Base-by-base conservation (phyloP, 2,888 invertebrate species). In the Conistra vaccinii region DNA sequence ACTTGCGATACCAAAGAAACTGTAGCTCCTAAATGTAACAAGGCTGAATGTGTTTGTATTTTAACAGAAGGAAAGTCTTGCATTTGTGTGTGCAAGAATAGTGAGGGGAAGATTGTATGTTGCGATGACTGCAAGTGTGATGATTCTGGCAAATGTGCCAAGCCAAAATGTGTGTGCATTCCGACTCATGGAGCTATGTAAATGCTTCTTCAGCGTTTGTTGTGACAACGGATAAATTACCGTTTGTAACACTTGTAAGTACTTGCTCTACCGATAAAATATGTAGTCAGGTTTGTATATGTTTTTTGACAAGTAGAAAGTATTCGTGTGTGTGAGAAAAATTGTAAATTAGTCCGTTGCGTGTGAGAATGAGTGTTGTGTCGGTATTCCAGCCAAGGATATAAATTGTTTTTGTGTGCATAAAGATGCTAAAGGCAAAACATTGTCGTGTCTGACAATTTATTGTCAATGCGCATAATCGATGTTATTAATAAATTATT, bases 41-140 rank as follows among this genome's bases (percentile, higher is more conserved):
- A 88, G 4, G 61, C 79, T 4, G 86, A 84, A 55, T 92, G 92
- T 67, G 66, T 87, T n/a, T 92, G 92, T 26, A 84, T 93, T 3
- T 72, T 78, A 1, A 90, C 89, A 61, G 45, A 77, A 0, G 79
- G 80, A 0, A 81, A 81, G 9, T 26, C 70, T 14, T 81, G 78
- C 62, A 72, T 84, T 10, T 86, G 86, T 29, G 76, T 87, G 0
- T 82, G 83, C 51, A 69, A 74, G 57, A 79, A 83, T 17, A 61
- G 51, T 0, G 69, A 74, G 0, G 62, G 53, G 26, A 70, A 23
- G 71, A 77, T 66, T 68, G 84, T 73, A 1, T 48, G 77, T 9
- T 83, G 85, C 9, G 58, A 69, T 20, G 81, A 81, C 12, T 85
- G 85, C 55, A 69, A 61, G 12, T 85, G 81, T 26, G 69, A 58